Base-by-base conservation (phyloP, 2,888 invertebrate genomes). In the Phorcus lineatus region DNA sequence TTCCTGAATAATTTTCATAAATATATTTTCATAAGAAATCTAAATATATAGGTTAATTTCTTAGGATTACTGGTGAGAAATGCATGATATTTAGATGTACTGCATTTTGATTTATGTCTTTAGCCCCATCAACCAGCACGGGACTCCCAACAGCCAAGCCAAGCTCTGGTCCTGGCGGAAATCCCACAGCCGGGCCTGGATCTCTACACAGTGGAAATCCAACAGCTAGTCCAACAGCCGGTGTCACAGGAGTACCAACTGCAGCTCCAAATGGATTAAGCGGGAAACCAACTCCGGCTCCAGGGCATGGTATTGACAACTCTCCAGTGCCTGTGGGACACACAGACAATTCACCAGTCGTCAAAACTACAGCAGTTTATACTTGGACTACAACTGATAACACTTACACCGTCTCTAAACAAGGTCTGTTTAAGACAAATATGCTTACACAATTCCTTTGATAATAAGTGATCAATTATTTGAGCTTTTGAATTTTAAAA, bases 111-210 rank as follows among this genome's bases (percentile, higher is more conserved):
- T n/a, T n/a, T n/a, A n/a, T n/a, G n/a, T n/a, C n/a, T 28, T 4
- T 31, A 67, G 31, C 67, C 0, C 67, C 22, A 67, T 28, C 67
- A 9, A 67, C 17, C 13, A 36, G 31, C 13, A 67, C 28, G 2
- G 24, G 24, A 4, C 19, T 24, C 19, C 57, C 57, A 57, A 24
- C 24, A 24, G 57, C 24, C 24, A 24, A 19, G 24, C 57, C 57
- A n/a, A 57, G 24, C 19, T 24, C 57, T 16, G 57, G 57, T 1
- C 11, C 81, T 17, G 81, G 80, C 57, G 55, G 77, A 36, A 76
- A 79, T 13, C 85, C 86, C 31, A 87, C 87, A 67, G 52, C 81
- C 3, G 74, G 82, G 19, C 86, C 86, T 13, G 47, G 53, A 22
- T 11, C 28, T 0, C 52, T 19, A 0, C 11, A 47, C 24, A 74